Evolutionary conservation across 1,140 invertebrate genomes (phyloP).

Genomic region (Eufriesea mexicana): DNA sequence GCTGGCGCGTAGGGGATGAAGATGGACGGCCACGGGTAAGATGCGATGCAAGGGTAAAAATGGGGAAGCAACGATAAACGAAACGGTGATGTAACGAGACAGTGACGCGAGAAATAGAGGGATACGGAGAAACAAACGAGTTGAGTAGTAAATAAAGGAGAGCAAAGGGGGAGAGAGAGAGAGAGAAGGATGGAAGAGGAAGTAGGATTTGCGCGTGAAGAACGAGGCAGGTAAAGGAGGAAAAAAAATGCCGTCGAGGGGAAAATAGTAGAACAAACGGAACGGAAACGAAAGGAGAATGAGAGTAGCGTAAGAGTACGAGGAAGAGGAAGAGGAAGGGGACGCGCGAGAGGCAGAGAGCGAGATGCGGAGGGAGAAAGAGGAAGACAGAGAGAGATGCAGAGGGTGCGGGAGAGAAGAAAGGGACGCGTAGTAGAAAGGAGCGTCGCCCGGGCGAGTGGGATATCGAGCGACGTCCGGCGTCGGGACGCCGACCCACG

Average conservation of each 20-base stretch:
- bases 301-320: slow-evolving; percentile 28
- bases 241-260: neutral
- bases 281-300: slow-evolving; percentile 27
- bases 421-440: slow-evolving; percentile 54
- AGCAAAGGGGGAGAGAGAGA: no score
- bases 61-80: neutral
- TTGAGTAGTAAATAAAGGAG: neutral
- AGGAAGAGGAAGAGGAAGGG: slow-evolving; percentile 5
- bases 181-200: neutral
- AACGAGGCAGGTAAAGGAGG: neutral
- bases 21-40: neutral
- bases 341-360: neutral
- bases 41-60: neutral
- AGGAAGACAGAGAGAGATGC: no score
- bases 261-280: slow-evolving; percentile 27
- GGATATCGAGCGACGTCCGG: slow-evolving; percentile 71
- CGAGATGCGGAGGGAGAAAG: neutral
- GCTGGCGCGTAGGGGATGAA: no score
- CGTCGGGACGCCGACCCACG: slow-evolving; percentile 71
- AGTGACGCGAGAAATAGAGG: neutral
- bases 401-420: neutral
- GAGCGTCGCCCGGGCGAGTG: slow-evolving; percentile 72
- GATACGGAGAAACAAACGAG: neutral
- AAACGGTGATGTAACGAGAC: neutral
- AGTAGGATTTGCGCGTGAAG: neutral